Conservation (phyloP, 2,888 invertebrate genomes). For the Aleiodes leptofemur region DNA sequence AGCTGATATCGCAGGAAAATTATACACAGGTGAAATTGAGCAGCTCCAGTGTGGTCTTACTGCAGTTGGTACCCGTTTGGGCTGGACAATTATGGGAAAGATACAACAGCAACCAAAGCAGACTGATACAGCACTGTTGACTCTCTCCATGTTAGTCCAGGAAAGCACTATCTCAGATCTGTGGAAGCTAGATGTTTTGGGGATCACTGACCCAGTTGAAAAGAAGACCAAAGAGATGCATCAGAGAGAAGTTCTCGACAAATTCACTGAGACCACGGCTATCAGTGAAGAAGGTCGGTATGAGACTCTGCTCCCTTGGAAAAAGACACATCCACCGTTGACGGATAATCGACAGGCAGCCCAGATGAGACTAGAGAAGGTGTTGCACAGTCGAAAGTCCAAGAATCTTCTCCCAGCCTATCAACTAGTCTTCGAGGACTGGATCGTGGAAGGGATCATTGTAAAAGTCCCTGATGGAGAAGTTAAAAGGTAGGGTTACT, state of each 20-base stretch:
- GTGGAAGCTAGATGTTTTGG: conserved; percentile 64
- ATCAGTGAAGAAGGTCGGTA: conserved; percentile 60
- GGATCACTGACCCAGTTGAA: conserved; percentile 63
- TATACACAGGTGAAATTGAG: too few species aligned
- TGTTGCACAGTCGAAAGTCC: conserved; percentile 53
- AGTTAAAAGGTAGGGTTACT: conserved; percentile 31
- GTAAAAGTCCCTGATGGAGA: conserved; percentile 55
- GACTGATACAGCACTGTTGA: conserved; percentile 40
- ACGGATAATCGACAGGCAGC: conserved; percentile 58
- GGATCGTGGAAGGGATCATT: conserved; percentile 60
- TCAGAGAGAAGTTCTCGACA: conserved; percentile 54
- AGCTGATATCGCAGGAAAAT: too few species aligned
- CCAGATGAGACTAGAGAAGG: conserved; percentile 57
- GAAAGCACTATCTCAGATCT: conserved; percentile 58
- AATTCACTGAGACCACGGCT: conserved; percentile 60
- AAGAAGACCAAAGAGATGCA: conserved; percentile 52
- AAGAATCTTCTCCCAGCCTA: conserved; percentile 55
- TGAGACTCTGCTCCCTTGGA: conserved; percentile 65
- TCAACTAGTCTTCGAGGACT: conserved; percentile 59
- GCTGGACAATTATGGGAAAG: too few species aligned
- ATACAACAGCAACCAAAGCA: conserved; percentile 26
- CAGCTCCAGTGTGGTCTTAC: too few species aligned
- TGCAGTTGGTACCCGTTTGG: too few species aligned
- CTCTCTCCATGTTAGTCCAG: conserved; percentile 49
- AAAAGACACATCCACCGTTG: conserved; percentile 62